Evolutionary conservation across 2,113 vertebrate genomes (phyloP), one percentile per base, ranked within the genome.

Genomic region (Anthoscopus minutus): DNA sequence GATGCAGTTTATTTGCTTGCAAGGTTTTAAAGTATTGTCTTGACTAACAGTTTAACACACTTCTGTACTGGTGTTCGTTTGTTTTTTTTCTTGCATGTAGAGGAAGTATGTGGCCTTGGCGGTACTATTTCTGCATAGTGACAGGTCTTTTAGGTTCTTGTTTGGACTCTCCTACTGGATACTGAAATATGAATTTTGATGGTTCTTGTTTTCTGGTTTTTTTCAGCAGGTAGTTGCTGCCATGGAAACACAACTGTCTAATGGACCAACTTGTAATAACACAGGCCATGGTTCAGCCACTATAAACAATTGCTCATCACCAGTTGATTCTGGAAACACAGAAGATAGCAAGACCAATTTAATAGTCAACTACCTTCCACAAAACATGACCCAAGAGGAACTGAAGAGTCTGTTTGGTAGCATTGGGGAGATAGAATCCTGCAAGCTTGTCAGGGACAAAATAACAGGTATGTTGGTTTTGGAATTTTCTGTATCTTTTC

Each of bases 201-300:
- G 72, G 81, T 89, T 96, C 53, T 94, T 93, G 60, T 96, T 92
- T 97, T 97, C 89, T 96, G 64, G 93, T 97, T 96, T 97, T 98
- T 98, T 98, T 98, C 98, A 99, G 98, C 99, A 99, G 98, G 99
- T 99, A 97, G 99, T 99, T 97, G 98, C 99, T 98, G 99, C 99
- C 98, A 99, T 99, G 99, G 99, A 99, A 98, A 99, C 99, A 96
- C 99, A 99, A 96, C 98, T 99, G 96, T 99, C 99, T 97, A 99
- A 99, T 96, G 99, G 99, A 96, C 98, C 99, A 93, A 98, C 98
- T 92, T 99, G 99, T 98, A 99, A 99, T 98, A 99, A 98, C 97
- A 99, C 99, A 94, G 98, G 98, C 97, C 99, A 99, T 97, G 98
- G 99, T 96, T 99, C 99, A 81, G 98, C 98, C 51, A 98, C 98